Base-by-base conservation (phyloP, 64 coral and sea anemone genomes). In the Stichodactyla mertensii region DNA sequence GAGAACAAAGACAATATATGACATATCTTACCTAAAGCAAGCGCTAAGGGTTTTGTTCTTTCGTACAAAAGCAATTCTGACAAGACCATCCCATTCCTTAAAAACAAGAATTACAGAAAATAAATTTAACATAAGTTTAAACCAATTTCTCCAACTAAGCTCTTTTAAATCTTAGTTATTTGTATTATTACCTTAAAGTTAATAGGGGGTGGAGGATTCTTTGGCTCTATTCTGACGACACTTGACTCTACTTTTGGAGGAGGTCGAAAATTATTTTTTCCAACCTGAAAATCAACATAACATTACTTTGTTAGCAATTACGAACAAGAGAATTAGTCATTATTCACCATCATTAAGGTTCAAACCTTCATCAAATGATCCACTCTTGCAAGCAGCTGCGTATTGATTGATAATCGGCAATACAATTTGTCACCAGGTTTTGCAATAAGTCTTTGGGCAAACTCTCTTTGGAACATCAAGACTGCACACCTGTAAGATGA, bases 51-150 rank as follows among this genome's bases (percentile, higher is more conserved):
- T 98, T 83, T 98, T 98, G 55, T 98, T 98, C 56, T 98, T 98
- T 16, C 96, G 87, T 55, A 98, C 96, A 92, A 98, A 98, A 16
- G 96, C 96, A 82, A 98, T 94, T 84, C 96, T 86, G 4, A 98
- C 96, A 64, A 98, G 89, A 79, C 96, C 96, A 95, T 98, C 96
- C 96, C 96, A 98, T 94, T 98, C 96, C 96, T 98, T 74, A 74
- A 52, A 66, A 69, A 80, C 28, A 88, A 61, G 36, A 45, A 45
- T 45, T 26, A 22, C 23, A 83, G 83, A 67, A 57, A 3, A 52
- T 28, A 27, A 15, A 69, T 54, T 16, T 5, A 64, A 89, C 55
- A 16, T 31, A 13, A 61, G 18, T 61, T 61, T 52, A 0, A 52
- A 20, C 6, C n/a, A 12, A 89, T 22, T 20, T 9, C 64, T 22